Evolutionary conservation across 2,888 invertebrate species (phyloP), one percentile per base, ranked within the genome.

Genomic region (Conchocele bisecta): DNA sequence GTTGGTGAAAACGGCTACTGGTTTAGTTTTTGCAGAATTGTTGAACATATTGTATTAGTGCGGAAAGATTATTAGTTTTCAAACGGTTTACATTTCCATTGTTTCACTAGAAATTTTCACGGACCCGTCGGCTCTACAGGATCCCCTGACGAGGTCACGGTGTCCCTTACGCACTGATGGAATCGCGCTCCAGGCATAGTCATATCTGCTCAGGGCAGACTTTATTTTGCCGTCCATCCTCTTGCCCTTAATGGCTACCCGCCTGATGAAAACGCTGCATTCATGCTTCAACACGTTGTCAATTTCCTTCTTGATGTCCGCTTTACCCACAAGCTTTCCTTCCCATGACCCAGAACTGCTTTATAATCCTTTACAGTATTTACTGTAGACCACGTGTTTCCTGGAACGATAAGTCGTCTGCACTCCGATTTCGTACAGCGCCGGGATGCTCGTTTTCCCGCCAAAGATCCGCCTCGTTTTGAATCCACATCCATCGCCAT

Each of bases 351-450:
- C 63, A 22, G 39, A 33, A 42, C 46, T 57, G 39, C 48, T 51
- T 9, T 51, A 39, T 50, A 79, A 65, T 17, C 79, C 78, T 9
- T 58, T 60, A 17, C 59, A 58, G 20, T 59, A 65, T 70, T 76
- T 82, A 39, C 75, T 68, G 58, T 68, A 81, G 0, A 81, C 70
- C 15, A 83, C 81, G 56, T 65, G 77, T 44, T 72, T 65, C 48
- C 73, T 75, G n/a, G 60, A 31, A 24, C 72, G 63, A 11, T 58
- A 22, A 22, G 57, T 42, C 20, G 64, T 70, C 35, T 81, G 79
- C 2, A 82, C 79, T 1, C 76, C 65, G 13, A 83, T 54, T 53
- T 83, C 83, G 46, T 83, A 83, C 15, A 83, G 41, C 29, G 83
- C 79, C 4, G 82, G 75, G 17, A 65, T 46, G 15, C 68, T 67